Evolutionary conservation across 2,797 vertebrate genomes (phyloP), one percentile per base, ranked within the genome.

Genomic region (Onychomys leucogaster): DNA sequence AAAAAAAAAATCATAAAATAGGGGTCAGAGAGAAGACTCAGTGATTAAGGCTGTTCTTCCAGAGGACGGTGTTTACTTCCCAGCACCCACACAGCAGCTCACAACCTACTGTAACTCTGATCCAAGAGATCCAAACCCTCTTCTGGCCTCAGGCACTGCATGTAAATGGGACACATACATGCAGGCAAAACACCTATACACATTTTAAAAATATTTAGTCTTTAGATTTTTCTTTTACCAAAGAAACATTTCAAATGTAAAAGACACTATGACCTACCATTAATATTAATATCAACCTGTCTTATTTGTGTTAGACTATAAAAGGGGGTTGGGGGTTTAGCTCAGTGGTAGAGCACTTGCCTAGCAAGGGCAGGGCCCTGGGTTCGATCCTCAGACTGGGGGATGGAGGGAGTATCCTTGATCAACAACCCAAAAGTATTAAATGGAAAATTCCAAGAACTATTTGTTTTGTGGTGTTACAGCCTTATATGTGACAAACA

Each of bases 161-260:
- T 76, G 73, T 29, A 77, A 46, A 49, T 49, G 46, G 46, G 46
- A 46, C 27, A 46, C 27, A 14, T 29, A 77, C 29, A 76, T 17
- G 32, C 65, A 65, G 63, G 63, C 29, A 65, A 65, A 65, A 32
- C 29, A 69, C 65, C 65, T 69, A 67, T 67, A 69, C 32, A 69
- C 34, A n/a, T 34, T 65, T 16, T 69, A 69, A n/a, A 69, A n/a
- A 1, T 17, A 16, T 67, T 34, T 43, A 91, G 23, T 90, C 83
- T 89, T 71, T 61, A 85, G 49, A 37, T 34, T 91, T 88, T 94
- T 94, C 55, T 91, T 88, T 90, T 73, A 61, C 41, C 67, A 95
- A 94, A 92, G 82, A 94, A 95, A 94, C 55, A 90, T 86, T 93
- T 80, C 57, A 71, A 49, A 80, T 84, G 9, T 93, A 91, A 94